A percentile compares a stretch with the other conserved stretches of the same genome.
Conservation (phyloP, 1,140 invertebrate genomes). For the Rhopalosiphum padi region DNA sequence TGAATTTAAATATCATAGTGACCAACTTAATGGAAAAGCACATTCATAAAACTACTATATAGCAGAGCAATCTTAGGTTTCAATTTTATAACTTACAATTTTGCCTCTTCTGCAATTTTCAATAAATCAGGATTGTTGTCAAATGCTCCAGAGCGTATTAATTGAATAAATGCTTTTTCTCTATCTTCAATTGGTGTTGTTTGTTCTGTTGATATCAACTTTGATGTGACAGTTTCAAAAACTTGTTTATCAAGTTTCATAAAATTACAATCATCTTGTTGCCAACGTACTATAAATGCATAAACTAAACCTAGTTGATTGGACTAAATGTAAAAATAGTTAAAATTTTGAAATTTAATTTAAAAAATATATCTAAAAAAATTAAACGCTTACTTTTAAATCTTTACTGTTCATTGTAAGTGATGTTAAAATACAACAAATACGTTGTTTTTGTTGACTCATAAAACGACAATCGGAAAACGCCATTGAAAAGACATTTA, state of each 20-base stretch:
- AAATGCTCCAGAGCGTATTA: slow-evolving; percentile 49
- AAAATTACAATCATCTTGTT: slow-evolving; percentile 38
- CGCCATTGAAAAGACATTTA: slow-evolving; percentile 87
- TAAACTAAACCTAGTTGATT: slow-evolving; percentile 75
- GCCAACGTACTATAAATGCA: slow-evolving; percentile 69
- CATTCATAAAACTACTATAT: neutral
- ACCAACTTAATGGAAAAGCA: neutral
- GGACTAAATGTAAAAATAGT: slow-evolving; percentile 63
- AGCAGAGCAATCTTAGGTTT: neutral
- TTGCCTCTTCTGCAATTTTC: slow-evolving; percentile 36
- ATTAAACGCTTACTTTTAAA: slow-evolving; percentile 69
- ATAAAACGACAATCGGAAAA: slow-evolving; percentile 86
- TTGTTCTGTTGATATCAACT: slow-evolving; percentile 37
- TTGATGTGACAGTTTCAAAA: slow-evolving; percentile 26
- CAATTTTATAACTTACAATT: slow-evolving; percentile 36
- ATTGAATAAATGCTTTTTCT: slow-evolving; percentile 49
- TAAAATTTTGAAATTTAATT: slow-evolving; percentile 60
- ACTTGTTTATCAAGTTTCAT: slow-evolving; percentile 36
- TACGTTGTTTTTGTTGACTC: slow-evolving; percentile 77
- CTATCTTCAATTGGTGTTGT: slow-evolving; percentile 45
- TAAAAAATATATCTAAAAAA: neutral
- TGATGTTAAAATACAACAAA: slow-evolving; percentile 81
- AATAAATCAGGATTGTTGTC: slow-evolving; percentile 21
- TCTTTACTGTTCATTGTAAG: slow-evolving; percentile 73
- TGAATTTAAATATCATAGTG: too few species aligned